phyloP scores from a whole-genome alignment of 2,797 vertebrate species.

The Psittacula derbiana region DNA sequence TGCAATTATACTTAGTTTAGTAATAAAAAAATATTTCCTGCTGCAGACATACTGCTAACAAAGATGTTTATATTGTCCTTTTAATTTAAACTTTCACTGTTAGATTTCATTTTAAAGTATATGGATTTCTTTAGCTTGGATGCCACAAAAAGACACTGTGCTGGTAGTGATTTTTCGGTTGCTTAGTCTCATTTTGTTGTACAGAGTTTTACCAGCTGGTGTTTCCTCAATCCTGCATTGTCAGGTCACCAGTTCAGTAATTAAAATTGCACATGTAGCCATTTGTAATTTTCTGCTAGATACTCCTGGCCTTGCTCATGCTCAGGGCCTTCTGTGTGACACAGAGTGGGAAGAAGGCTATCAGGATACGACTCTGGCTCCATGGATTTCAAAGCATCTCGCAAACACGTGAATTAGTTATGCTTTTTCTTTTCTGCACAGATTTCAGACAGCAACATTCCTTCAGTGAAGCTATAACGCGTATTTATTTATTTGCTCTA shows the following conservation, averaged over 20 bases:
- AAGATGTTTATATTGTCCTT: neutral
- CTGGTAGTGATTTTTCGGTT: slow-evolving; percentile 42
- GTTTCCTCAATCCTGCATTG: slow-evolving; percentile 3
- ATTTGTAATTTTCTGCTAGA: slow-evolving; percentile 28
- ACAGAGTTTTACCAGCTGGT: slow-evolving; percentile 43
- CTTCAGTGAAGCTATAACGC: neutral
- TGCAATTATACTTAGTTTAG: neutral
- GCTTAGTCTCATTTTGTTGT: slow-evolving; percentile 10
- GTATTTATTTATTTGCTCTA: neutral
- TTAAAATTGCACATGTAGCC: slow-evolving; percentile 41
- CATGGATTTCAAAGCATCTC: neutral
- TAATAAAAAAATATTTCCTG: neutral
- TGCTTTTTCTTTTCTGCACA: neutral
- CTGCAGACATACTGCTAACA: neutral
- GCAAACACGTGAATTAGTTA: neutral
- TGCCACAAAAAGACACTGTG: neutral
- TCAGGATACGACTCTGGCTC: neutral
- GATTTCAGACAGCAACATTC: neutral
- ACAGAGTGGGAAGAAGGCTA: neutral
- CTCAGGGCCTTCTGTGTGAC: neutral
- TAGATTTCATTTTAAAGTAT: neutral
- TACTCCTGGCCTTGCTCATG: neutral
- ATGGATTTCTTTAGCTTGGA: neutral
- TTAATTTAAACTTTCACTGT: neutral
- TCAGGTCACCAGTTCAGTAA: slow-evolving; percentile 44